Percentiles rank a stretch among this genome's conserved stretches.
Evolutionary conservation across 92 coral and sea anemone species (phyloP).

Genomic region (Nematostella vectensis): DNA sequence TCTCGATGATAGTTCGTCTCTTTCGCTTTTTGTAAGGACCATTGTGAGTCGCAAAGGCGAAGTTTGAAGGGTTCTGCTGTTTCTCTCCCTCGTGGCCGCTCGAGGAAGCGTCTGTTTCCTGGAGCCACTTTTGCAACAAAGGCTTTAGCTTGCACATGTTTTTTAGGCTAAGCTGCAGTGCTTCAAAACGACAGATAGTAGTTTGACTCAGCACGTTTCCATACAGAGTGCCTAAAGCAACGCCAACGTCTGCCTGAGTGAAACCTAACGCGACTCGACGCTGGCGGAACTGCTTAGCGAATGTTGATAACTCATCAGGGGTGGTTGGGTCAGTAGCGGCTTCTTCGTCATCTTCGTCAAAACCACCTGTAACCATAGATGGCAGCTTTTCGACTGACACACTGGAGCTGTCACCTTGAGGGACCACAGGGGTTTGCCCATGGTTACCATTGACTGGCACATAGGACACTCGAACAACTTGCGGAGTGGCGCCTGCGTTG

Average conservation of each 20-base stretch:
- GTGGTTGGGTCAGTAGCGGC: constrained; percentile 16
- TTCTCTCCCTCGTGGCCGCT: constrained; percentile 19
- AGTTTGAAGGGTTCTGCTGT: not conserved
- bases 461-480: constrained; percentile 8
- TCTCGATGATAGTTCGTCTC: constrained; percentile 50
- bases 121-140: constrained; percentile 56
- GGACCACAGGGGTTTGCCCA: not conserved
- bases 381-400: constrained; percentile 10
- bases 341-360: constrained; percentile 20
- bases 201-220: constrained; percentile 72
- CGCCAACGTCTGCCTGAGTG: constrained; percentile 76
- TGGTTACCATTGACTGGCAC: constrained; percentile 17
- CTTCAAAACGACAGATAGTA: constrained; percentile 77
- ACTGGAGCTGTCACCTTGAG: not conserved
- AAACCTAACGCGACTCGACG: constrained; percentile 55
- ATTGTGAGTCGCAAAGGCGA: constrained; percentile 10
- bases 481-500: not conserved
- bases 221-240: constrained; percentile 56
- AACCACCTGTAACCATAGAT: constrained; percentile 19
- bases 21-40: constrained; percentile 44
- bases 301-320: constrained; percentile 53
- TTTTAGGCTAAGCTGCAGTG: constrained; percentile 64
- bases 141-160: constrained; percentile 73
- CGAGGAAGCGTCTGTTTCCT: constrained; percentile 33
- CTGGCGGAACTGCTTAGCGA: constrained; percentile 73